Percentiles rank a stretch among this genome's conserved stretches.
These are phyloP conservation scores for Ormyrus pomaceus DNA, from an alignment of 2,888 invertebrate species.

Conservation along the genomic window DNA sequence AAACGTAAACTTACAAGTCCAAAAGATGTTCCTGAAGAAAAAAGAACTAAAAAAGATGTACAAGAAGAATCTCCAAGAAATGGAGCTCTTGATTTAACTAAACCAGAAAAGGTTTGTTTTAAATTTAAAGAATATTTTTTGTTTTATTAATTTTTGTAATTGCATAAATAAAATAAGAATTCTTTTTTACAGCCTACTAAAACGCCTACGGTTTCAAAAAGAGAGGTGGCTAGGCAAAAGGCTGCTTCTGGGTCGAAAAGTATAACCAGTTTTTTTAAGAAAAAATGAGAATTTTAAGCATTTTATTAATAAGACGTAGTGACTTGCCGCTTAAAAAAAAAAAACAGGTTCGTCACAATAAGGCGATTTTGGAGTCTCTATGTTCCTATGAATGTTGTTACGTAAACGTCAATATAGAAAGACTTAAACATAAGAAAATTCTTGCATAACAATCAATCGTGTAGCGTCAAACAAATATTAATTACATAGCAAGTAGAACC, in stretches of 20 bases:
- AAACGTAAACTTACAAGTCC: constrained; percentile 71
- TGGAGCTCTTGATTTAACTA: constrained; percentile 70
- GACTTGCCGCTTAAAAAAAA: constrained; percentile 47
- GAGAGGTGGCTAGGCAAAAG: constrained; percentile 86
- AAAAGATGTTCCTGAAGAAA: constrained; percentile 66
- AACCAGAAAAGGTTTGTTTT: constrained; percentile 69
- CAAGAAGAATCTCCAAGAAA: constrained; percentile 75
- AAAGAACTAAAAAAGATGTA: constrained; percentile 72
- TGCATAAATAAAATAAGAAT: not conserved
- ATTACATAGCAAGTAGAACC: constrained; percentile 35
- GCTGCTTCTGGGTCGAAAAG: constrained; percentile 88
- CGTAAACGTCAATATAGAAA: constrained; percentile 57
- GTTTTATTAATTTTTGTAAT: constrained; percentile 21
- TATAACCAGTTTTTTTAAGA: constrained; percentile 88
- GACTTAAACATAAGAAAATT: constrained; percentile 54
- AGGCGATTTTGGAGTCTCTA: constrained; percentile 59
- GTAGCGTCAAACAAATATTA: constrained; percentile 48
- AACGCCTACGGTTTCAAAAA: constrained; percentile 79
- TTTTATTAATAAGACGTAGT: constrained; percentile 37
- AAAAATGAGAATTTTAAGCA: constrained; percentile 75
- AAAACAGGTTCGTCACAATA: constrained; percentile 47
- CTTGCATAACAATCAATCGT: constrained; percentile 48
- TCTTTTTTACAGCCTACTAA: constrained; percentile 74
- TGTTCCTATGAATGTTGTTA: constrained; percentile 64
- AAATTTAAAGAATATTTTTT: not conserved